Evolutionary conservation across 2,797 vertebrate species (phyloP), one percentile per base, ranked within the genome.

Genomic region (Bovichtus variegatus): DNA sequence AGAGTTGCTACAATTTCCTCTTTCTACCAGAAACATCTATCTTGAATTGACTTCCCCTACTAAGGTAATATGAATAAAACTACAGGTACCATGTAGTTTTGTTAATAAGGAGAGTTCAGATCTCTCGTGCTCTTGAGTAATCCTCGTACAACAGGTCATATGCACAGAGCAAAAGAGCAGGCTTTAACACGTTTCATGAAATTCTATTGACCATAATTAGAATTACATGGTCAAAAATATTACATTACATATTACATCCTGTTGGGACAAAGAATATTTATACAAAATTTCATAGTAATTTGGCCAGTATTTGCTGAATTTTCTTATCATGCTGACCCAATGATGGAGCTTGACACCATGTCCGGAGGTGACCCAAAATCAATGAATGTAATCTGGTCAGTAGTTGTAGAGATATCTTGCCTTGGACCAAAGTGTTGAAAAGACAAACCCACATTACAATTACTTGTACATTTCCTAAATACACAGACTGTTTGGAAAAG

Each of bases 1-100:
- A n/a, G 16, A 68, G 7, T 19, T 41, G 8, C 27, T 25, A 19
- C 12, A 12, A 29, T 68, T 79, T 82, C 15, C 49, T 47, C 38
- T 59, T 31, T 50, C 49, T 38, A 73, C 15, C 40, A 50, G 9
- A 27, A 36, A 23, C 40, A 47, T 23, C 50, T 18, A 41, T 38
- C 23, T n/a, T 34, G 40, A 46, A 41, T 19, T 50, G 25, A 50
- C 16, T 41, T 41, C 5, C 8, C 3, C 3, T 16, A 9, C 13
- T 18, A 57, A 41, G 3, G 11, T 27, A 4, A 43, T 29, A 36
- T n/a, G 38, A 66, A 18, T 57, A 13, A 53, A 21, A 44, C 50
- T 31, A 23, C 5, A 36, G 9, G 25, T 43, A 34, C 15, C 50
- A 10, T 44, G 15, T 43, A 34, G 27, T 16, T 49, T n/a, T 16